Percentiles rank a stretch among this genome's conserved stretches.
phyloP scores from a whole-genome alignment of 2,888 invertebrate species.

The Acrocera orbiculus region DNA sequence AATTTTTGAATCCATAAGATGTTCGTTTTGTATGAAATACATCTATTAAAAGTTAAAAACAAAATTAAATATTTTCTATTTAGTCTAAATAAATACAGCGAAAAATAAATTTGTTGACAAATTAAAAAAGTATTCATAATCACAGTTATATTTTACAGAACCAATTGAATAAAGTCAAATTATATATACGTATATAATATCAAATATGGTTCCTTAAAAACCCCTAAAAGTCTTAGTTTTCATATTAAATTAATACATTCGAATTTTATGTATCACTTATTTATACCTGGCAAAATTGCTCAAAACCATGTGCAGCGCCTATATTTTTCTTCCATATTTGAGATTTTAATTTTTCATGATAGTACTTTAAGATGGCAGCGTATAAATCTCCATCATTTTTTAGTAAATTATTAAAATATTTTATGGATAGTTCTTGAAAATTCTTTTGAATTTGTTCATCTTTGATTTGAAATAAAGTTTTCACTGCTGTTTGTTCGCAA shows the following conservation, averaged over 20 bases:
- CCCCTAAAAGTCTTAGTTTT: too few species aligned
- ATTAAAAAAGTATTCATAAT: too few species aligned
- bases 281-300: slow-evolving; percentile 2
- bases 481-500: slow-evolving; percentile 2
- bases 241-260: too few species aligned
- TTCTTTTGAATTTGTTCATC: neutral
- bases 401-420: slow-evolving; percentile 1
- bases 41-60: neutral
- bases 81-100: too few species aligned
- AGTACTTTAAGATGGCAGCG: neutral
- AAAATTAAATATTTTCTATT: too few species aligned
- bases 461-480: slow-evolving; percentile 2
- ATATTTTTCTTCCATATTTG: slow-evolving; percentile 4
- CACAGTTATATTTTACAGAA: too few species aligned
- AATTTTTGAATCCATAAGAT: neutral
- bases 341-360: slow-evolving; percentile 1
- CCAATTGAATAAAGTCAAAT: too few species aligned
- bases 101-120: too few species aligned
- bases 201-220: too few species aligned
- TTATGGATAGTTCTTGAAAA: neutral
- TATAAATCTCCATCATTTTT: neutral
- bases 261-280: neutral
- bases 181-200: too few species aligned
- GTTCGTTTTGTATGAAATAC: neutral
- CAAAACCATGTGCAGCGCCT: slow-evolving; percentile 3